Conservation (phyloP, 2,113 vertebrate genomes). For the Mesocricetus auratus region DNA sequence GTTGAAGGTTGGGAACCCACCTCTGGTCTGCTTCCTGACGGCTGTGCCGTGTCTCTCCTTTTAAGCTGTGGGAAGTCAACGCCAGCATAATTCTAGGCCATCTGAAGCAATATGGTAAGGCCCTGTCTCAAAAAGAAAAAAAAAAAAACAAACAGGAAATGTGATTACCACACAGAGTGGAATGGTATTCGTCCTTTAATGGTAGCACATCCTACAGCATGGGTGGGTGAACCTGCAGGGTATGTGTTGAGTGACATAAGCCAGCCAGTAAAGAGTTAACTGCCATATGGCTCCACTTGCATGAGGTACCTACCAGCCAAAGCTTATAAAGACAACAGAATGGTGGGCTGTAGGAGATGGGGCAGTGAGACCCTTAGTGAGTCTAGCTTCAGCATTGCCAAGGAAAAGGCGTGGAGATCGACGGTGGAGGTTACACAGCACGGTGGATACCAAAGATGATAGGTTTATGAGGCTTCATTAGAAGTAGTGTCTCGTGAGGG, state of each 20-base stretch:
- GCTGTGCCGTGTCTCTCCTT: background rate
- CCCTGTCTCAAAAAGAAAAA: background rate
- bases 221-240: background rate
- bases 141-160: background rate
- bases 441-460: background rate
- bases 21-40: background rate
- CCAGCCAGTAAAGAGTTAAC: background rate
- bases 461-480: background rate
- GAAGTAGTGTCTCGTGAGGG: background rate
- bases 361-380: background rate
- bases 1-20: background rate
- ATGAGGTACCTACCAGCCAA: background rate
- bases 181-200: background rate
- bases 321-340: background rate
- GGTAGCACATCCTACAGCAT: background rate
- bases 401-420: background rate
- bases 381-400: background rate
- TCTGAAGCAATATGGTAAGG: background rate
- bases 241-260: background rate
- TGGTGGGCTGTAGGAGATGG: background rate
- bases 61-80: background rate
- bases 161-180: too few species aligned
- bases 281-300: background rate
- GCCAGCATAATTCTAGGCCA: background rate
- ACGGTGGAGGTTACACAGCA: background rate